Evolutionary conservation across 1,140 invertebrate genomes (phyloP).

Genomic region (Bactericera cockerelli): DNA sequence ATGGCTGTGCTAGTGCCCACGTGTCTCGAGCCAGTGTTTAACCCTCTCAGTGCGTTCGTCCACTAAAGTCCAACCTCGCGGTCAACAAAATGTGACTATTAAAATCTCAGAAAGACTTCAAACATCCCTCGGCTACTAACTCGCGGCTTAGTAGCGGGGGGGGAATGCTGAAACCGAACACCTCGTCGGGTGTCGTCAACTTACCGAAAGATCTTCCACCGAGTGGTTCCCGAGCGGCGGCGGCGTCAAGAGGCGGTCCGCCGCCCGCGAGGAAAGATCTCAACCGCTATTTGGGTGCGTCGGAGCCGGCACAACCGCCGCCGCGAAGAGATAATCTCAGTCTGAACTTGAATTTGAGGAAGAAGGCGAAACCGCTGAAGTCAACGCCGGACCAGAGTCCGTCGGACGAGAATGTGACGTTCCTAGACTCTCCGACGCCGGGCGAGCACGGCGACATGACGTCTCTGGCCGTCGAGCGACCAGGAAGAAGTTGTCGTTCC

Average conservation of each 20-base stretch:
- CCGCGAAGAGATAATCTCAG: not conserved
- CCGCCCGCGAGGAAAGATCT: not conserved
- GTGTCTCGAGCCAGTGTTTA: no score
- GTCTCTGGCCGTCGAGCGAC: constrained; percentile 38
- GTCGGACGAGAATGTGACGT: not conserved
- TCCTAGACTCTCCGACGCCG: not conserved
- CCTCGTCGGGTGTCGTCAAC: not conserved
- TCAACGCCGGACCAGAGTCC: not conserved
- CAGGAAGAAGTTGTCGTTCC: constrained; percentile 68
- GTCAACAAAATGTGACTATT: not conserved
- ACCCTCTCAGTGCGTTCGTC: no score
- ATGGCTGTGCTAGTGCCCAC: no score
- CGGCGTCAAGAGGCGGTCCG: not conserved
- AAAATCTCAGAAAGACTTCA: not conserved
- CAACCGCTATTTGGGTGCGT: not conserved
- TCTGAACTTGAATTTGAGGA: not conserved
- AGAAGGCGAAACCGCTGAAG: not conserved
- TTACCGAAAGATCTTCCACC: not conserved
- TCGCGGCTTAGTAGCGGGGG: not conserved
- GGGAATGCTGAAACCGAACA: not conserved
- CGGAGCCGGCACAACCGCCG: not conserved
- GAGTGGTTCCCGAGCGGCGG: not conserved
- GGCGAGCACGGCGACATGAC: constrained; percentile 14
- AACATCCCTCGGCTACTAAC: not conserved
- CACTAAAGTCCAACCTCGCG: no score